phyloP scores from a whole-genome alignment of 2,888 invertebrate genomes.

The Drosophila paramelanica region DNA sequence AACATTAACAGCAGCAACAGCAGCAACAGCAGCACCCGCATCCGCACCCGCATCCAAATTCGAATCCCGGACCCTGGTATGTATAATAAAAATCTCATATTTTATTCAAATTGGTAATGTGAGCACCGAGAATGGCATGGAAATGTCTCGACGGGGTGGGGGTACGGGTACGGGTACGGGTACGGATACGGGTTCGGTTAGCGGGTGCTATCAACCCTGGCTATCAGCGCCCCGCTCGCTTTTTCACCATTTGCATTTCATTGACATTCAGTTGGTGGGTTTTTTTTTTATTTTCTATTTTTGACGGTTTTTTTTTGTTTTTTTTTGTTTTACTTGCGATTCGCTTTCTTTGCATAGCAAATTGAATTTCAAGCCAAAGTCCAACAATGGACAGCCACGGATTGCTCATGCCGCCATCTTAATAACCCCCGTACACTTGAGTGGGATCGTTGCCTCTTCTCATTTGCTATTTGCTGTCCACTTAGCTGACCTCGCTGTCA shows the following conservation, averaged over 20 bases:
- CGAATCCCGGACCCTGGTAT: too few species aligned
- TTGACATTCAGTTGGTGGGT: constrained; percentile 64
- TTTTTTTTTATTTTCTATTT: constrained; percentile 1
- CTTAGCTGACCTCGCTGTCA: constrained; percentile 26
- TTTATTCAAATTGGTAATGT: constrained; percentile 84
- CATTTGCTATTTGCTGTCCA: constrained; percentile 32
- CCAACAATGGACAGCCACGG: constrained; percentile 38
- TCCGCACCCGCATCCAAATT: background rate
- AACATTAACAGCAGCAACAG: background rate
- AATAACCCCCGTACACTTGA: background rate
- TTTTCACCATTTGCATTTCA: constrained; percentile 58
- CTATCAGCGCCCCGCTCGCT: background rate
- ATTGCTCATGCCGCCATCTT: background rate
- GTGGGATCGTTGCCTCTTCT: constrained; percentile 3
- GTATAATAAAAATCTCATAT: constrained; percentile 82
- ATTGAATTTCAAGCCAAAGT: constrained; percentile 65
- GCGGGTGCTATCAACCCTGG: background rate
- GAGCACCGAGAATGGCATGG: constrained; percentile 52
- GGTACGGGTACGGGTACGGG: too few species aligned
- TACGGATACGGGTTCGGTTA: too few species aligned
- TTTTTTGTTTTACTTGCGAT: constrained; percentile 45
- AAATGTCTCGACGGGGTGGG: constrained; percentile 4
- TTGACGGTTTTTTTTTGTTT: constrained; percentile 18
- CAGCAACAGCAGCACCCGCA: too few species aligned
- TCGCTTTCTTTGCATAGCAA: constrained; percentile 64